Evolutionary conservation across 2,797 vertebrate genomes (phyloP).

Genomic region (Gastrophryne carolinensis): DNA sequence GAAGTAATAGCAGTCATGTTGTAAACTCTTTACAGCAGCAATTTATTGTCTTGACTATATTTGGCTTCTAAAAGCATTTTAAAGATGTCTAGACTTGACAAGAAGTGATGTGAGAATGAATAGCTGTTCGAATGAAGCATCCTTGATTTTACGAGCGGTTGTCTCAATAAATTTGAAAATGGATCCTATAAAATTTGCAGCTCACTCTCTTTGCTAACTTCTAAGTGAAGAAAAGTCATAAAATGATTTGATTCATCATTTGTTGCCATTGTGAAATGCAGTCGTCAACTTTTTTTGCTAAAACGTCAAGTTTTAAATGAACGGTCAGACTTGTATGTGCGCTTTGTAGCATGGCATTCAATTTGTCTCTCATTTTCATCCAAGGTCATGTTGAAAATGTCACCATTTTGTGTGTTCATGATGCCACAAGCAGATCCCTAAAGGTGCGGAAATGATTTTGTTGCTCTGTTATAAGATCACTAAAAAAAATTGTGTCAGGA

Average conservation of each 20-base stretch:
- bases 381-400: conserved; percentile 15
- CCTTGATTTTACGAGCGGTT: conserved; percentile 36
- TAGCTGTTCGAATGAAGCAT: conserved; percentile 11
- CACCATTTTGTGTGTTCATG: background rate
- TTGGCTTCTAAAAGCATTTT: conserved; percentile 36
- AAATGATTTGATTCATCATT: conserved; percentile 12
- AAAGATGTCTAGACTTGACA: conserved; percentile 27
- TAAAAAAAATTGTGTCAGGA: conserved; percentile 37
- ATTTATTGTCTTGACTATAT: conserved; percentile 45
- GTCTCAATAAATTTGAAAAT: conserved; percentile 36
- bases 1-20: conserved; percentile 39
- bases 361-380: background rate
- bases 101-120: conserved; percentile 27
- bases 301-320: background rate
- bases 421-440: background rate
- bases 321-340: background rate
- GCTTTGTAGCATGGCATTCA: background rate
- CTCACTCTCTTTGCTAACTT: conserved; percentile 20
- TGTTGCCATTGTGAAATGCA: background rate
- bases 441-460: conserved; percentile 6
- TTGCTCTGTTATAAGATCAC: conserved; percentile 26
- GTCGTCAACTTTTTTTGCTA: background rate
- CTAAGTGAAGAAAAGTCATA: conserved; percentile 32
- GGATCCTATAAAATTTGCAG: conserved; percentile 29
- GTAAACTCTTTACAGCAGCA: conserved; percentile 35